Evolutionary conservation across 2,888 invertebrate genomes (phyloP), one percentile per base, ranked within the genome.

Genomic region (Melanostoma mellinum): DNA sequence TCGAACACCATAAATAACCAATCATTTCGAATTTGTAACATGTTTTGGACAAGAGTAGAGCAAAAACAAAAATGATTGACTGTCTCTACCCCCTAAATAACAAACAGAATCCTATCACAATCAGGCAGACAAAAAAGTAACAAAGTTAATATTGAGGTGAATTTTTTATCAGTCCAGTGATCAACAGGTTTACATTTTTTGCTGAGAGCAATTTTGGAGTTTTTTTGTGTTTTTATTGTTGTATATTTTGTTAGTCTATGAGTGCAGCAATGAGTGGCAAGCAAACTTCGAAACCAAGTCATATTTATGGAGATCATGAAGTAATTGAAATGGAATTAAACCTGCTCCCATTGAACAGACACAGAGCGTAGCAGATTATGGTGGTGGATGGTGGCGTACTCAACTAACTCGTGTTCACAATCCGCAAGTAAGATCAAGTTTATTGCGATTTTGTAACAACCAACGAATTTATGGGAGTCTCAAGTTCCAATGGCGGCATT

Each of bases 251-350:
- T 38, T 33, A 48, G 44, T 10, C n/a, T n/a, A n/a, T n/a, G n/a
- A n/a, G 35, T 20, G 33, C 40, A 32, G 53, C 36, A 53, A 35
- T 63, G 40, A 60, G 67, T 60, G 63, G 36, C 30, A 36, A n/a
- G 20, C 9, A 53, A 58, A 60, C 58, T 63, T 67, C 35, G 6
- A 8, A 30, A 42, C 8, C 40, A n/a, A 52, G 55, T 33, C 52
- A 75, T 74, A 67, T 71, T 79, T 74, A 79, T 79, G 44, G 79
- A 74, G 71, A 79, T 79, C 79, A 75, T 84, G 84, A 79, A 79
- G 79, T 84, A 79, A 84, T 84, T 75, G 79, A 84, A 84, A 50
- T 79, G 74, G 79, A 84, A 84, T 84, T 84, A 79, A 84, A 84
- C 79, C 79, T 79, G 84, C 74, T 84, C 71, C 55, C 60, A 79